Base-by-base conservation (phyloP, 2,113 vertebrate genomes). In the Rhagologus leucostigma region DNA sequence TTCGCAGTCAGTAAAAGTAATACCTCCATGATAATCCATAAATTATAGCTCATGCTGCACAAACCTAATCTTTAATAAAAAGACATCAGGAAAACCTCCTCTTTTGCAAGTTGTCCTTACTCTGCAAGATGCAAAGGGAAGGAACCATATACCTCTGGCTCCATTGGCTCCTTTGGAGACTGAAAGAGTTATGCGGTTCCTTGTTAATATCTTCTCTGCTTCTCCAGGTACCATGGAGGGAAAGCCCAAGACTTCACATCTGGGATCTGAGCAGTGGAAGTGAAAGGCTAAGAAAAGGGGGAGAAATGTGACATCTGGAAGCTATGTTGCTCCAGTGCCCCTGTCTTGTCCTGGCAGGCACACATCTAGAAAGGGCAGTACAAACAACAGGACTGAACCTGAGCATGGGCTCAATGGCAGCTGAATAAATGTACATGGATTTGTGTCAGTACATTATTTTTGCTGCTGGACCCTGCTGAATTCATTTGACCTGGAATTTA, bases 401-500 rank as follows among this genome's bases (percentile, higher is more conserved):
- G 44, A 93, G n/a, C 52, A 15, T 2, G 17, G 55, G 7, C 47
- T 84, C 68, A 67, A 32, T 1, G 4, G 80, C 65, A 90, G 88
- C 90, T 84, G 83, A 93, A 71, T 57, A 86, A 89, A 84, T 20
- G 94, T 0, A 4, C 53, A 49, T 0, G 1, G 69, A 87, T 91
- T 94, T 96, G 62, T 56, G n/a, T 95, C 96, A 97, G 18, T 60
- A 57, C 69, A 18, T 94, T 94, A 93, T 96, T 96, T 94, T 94
- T 93, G 76, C 64, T 71, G n/a, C 78, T 81, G 79, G 63, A 47
- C 79, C 42, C 59, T 0, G 2, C 46, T 80, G 91, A 96, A 96
- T 95, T 93, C 91, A 39, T 94, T 93, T 96, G 93, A 96, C 93
- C 87, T 95, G 93, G 82, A 95, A 94, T 90, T 90, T 76, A 94